These are phyloP conservation scores for Hydractinia symbiolongicarpus DNA, from an alignment of 30 jellyfish, hydroid and myxozoan genomes.

Conservation along the genomic window DNA sequence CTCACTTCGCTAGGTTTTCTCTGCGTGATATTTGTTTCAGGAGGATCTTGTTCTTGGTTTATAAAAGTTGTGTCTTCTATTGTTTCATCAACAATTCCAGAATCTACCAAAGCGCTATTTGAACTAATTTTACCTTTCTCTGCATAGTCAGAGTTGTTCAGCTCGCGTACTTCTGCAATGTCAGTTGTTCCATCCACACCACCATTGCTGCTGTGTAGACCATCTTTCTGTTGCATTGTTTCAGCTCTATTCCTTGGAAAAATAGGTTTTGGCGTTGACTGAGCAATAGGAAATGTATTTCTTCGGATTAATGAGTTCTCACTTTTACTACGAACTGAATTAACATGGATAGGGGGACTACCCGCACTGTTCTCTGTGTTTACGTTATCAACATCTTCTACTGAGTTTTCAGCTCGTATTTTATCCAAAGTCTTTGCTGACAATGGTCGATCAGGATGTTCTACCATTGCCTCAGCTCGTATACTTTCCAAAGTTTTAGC, in stretches of 20 bases:
- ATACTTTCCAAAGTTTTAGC: background rate
- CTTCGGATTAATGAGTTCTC: background rate
- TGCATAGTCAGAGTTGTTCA: background rate
- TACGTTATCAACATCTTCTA: background rate
- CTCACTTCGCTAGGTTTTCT: background rate
- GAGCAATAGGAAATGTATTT: conserved; percentile 5
- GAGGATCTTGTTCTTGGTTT: background rate
- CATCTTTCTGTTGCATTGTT: background rate
- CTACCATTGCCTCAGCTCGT: conserved; percentile 1
- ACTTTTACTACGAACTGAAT: background rate
- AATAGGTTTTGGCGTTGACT: conserved; percentile 10
- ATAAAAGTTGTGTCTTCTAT: conserved; percentile 5
- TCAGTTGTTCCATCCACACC: background rate
- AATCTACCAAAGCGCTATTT: conserved; percentile 17
- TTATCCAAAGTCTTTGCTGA: background rate
- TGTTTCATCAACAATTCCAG: conserved; percentile 43
- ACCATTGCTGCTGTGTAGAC: background rate
- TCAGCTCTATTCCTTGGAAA: background rate
- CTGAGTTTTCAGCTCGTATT: conserved; percentile 2
- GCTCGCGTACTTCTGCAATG: background rate
- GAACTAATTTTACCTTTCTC: background rate
- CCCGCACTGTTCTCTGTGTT: background rate
- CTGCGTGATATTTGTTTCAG: background rate
- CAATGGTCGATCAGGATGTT: background rate
- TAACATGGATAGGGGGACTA: background rate